Percentiles rank a stretch among this genome's conserved stretches.
phyloP scores from a whole-genome alignment of 2,797 vertebrate species.

The Champsocephalus esox region DNA sequence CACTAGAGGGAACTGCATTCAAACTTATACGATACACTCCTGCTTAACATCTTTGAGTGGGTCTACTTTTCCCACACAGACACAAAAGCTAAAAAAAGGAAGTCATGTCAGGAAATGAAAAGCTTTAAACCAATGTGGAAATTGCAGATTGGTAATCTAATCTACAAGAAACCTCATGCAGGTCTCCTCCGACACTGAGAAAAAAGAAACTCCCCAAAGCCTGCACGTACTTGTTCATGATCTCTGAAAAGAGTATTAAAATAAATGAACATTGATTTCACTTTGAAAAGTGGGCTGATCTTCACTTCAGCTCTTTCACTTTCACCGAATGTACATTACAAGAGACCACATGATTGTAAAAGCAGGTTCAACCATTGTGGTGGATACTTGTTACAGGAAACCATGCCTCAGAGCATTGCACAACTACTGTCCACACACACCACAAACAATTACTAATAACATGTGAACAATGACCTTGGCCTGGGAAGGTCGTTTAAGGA shows the following conservation, averaged over 20 bases:
- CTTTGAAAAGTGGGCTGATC: background rate
- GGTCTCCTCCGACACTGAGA: background rate
- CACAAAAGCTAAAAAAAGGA: too few species aligned
- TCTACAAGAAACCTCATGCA: background rate
- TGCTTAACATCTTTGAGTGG: background rate
- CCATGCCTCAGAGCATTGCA: background rate
- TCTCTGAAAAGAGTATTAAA: background rate
- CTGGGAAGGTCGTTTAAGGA: background rate
- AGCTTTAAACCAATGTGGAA: background rate
- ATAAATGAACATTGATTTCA: background rate
- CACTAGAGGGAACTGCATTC: slow-evolving; percentile 45
- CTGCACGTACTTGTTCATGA: slow-evolving; percentile 7
- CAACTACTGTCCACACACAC: background rate
- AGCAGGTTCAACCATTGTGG: background rate
- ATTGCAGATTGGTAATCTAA: background rate
- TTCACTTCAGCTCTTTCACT: background rate
- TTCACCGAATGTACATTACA: background rate
- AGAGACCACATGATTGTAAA: background rate
- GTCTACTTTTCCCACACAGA: background rate
- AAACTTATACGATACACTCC: background rate
- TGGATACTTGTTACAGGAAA: slow-evolving; percentile 11
- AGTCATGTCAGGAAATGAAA: background rate
- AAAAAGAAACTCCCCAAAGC: background rate
- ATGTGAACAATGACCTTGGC: background rate
- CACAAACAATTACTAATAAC: background rate